phyloP scores from a whole-genome alignment of 2,113 vertebrate species.

The Aix galericulata region DNA sequence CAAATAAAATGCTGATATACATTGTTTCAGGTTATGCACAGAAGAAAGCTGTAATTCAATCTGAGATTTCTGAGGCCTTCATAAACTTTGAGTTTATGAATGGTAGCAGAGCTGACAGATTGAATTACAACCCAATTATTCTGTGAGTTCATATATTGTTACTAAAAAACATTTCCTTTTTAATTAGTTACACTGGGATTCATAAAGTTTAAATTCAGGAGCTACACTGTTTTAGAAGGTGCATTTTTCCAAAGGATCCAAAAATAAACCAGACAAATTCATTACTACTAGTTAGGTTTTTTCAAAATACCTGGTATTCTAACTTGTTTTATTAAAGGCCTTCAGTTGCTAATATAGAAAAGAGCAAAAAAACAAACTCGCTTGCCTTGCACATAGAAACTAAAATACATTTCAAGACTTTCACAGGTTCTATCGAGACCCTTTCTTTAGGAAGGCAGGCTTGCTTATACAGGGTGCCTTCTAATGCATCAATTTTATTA shows the following conservation, averaged over 20 bases:
- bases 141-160: neutral
- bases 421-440: neutral
- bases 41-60: constrained; percentile 46
- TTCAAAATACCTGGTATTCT: neutral
- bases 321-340: neutral
- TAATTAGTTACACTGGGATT: constrained; percentile 46
- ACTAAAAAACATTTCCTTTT: constrained; percentile 38
- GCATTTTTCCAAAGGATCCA: neutral
- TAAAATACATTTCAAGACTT: neutral
- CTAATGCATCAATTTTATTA: neutral
- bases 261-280: neutral
- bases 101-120: constrained; percentile 27
- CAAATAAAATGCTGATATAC: constrained; percentile 25
- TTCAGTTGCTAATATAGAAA: constrained; percentile 1
- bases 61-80: constrained; percentile 24
- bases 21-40: constrained; percentile 8
- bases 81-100: constrained; percentile 49
- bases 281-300: neutral
- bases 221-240: neutral
- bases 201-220: constrained; percentile 17
- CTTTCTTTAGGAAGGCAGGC: neutral
- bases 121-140: constrained; percentile 55
- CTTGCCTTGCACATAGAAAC: neutral
- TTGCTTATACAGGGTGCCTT: neutral
- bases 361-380: neutral